Conservation (phyloP, 2,888 invertebrate genomes). For the Lithosia quadra region DNA sequence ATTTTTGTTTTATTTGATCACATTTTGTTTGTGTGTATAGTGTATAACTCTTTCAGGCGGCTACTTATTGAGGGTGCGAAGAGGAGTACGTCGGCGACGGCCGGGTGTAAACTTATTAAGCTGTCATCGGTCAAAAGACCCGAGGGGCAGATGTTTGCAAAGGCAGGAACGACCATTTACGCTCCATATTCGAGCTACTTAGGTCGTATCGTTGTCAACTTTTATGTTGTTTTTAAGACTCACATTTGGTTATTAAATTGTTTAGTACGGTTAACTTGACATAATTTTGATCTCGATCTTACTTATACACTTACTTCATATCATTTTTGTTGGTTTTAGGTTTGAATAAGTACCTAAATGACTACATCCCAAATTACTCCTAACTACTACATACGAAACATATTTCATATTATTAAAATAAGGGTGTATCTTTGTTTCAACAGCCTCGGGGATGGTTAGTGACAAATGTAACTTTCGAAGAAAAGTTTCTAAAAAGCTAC, state of each 20-base stretch:
- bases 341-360: no score
- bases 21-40: background rate
- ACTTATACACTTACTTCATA: no score
- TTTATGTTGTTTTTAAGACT: background rate
- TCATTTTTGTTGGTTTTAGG: no score
- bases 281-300: no score
- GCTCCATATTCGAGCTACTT: background rate
- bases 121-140: conserved; percentile 4
- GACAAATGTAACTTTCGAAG: no score
- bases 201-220: background rate
- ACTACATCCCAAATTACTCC: no score
- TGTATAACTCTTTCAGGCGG: background rate
- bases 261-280: background rate
- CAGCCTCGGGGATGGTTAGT: no score
- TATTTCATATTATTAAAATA: no score
- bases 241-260: background rate
- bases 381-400: no score
- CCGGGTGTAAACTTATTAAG: background rate
- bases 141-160: conserved; percentile 1
- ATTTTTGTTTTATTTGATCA: background rate
- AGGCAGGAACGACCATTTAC: conserved; percentile 1
- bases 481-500: no score
- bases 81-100: background rate
- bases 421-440: no score
- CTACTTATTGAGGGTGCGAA: background rate